These are phyloP conservation scores for Poeciliopsis turrubarensis DNA, from an alignment of 2,113 vertebrate species.

Conservation along the genomic window DNA sequence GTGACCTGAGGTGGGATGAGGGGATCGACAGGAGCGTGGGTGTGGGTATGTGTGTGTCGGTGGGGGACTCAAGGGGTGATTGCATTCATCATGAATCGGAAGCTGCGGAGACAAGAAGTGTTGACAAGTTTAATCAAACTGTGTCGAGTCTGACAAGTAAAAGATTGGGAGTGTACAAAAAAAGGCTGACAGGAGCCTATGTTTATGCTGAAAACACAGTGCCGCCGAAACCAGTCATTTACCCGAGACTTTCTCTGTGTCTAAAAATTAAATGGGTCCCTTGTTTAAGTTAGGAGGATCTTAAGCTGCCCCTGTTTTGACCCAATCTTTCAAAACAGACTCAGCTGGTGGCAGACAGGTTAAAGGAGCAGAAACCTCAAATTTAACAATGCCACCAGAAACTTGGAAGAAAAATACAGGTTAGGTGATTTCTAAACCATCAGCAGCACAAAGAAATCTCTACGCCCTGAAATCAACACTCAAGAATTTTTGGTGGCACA, in stretches of 20 bases:
- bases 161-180: conserved; percentile 41
- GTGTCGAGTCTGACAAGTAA: conserved; percentile 62
- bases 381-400: conserved; percentile 50
- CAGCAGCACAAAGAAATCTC: conserved; percentile 43
- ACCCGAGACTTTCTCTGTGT: conserved; percentile 37
- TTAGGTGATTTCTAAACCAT: conserved; percentile 37
- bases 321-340: conserved; percentile 56
- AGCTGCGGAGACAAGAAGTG: conserved; percentile 35
- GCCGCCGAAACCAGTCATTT: conserved; percentile 54
- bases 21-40: conserved; percentile 24
- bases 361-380: conserved; percentile 53
- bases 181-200: conserved; percentile 48
- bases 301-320: conserved; percentile 47
- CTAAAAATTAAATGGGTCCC: conserved; percentile 15
- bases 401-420: conserved; percentile 44
- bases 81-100: conserved; percentile 33
- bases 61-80: conserved; percentile 54
- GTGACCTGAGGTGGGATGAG: conserved; percentile 62
- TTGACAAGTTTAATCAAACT: conserved; percentile 76
- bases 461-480: conserved; percentile 50
- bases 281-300: conserved; percentile 53
- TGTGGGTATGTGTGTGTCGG: background rate
- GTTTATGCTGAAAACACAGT: conserved; percentile 61
- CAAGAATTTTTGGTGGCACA: conserved; percentile 27
- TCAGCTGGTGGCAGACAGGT: conserved; percentile 33